These are phyloP conservation scores for Colinus virginianus DNA, from an alignment of 2,113 vertebrate species.

Conservation along the genomic window DNA sequence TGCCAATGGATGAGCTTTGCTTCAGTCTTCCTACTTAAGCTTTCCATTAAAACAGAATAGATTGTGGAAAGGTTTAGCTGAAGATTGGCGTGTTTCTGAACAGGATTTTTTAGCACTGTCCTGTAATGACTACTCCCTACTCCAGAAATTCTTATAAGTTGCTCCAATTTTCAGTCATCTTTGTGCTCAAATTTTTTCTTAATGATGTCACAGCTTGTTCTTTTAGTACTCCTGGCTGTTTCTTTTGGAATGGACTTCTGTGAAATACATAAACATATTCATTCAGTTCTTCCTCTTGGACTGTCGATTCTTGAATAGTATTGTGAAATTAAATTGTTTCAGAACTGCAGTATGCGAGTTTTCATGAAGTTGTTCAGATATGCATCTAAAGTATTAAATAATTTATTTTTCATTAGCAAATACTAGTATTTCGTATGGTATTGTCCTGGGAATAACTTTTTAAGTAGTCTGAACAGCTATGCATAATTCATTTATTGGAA, in stretches of 20 bases:
- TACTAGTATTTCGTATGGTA: not conserved
- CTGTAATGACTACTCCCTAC: not conserved
- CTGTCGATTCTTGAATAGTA: not conserved
- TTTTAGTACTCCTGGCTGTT: not conserved
- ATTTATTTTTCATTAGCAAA: not conserved
- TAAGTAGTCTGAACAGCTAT: not conserved
- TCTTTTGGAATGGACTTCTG: not conserved
- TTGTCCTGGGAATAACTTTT: not conserved
- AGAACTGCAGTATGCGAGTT: not conserved
- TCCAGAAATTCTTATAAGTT: not conserved
- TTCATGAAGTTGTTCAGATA: rapidly evolving
- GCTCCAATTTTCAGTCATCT: not conserved
- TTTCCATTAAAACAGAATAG: not conserved
- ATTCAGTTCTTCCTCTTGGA: not conserved
- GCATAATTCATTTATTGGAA: not conserved
- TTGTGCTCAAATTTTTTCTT: not conserved
- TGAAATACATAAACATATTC: not conserved
- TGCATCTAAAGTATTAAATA: rapidly evolving
- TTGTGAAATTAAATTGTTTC: not conserved
- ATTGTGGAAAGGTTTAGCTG: not conserved
- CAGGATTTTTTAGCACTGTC: not conserved
- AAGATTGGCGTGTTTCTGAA: not conserved
- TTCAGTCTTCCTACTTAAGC: not conserved
- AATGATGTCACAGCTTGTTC: not conserved
- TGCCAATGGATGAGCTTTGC: not conserved